Evolutionary conservation across 2,888 invertebrate genomes (phyloP), one percentile per base, ranked within the genome.

Genomic region (Hydrotaea diabolus): DNA sequence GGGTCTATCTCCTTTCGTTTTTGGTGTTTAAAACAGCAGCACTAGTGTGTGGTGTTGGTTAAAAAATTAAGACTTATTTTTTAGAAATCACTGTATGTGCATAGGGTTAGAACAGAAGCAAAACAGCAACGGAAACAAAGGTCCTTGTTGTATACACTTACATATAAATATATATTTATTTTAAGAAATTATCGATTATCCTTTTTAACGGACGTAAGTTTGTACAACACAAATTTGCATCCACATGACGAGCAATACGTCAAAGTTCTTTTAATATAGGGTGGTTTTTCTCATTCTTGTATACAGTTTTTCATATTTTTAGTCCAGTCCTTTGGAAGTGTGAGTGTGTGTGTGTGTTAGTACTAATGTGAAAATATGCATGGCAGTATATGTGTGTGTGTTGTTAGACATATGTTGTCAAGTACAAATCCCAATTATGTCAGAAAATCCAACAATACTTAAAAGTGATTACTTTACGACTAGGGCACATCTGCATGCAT

Each of bases 111-210:
- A 66, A 43, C 17, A 7, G 36, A 59, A 59, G 13, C 3, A 39
- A 39, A 39, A 39, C 9, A 23, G 11, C 2, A 9, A 21, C 55
- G 9, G 9, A 21, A 55, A 36, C 43, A 77, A 77, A 59, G 36
- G 31, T 73, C 15, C 19, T 74, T 79, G 43, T 36, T 64, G 57
- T 57, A 39, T n/a, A n/a, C n/a, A n/a, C n/a, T n/a, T n/a, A n/a
- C n/a, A n/a, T n/a, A n/a, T n/a, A n/a, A n/a, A n/a, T n/a, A n/a
- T n/a, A n/a, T 8, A 59, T 23, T 55, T 83, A 62, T 81, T 84
- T 78, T 81, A 72, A 76, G 76, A 81, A 79, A 62, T 72, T 85
- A 85, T 85, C 73, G 81, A 85, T 85, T 82, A 85, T 81, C 77
- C 66, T 76, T 75, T 36, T 26, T 8, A 39, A 39, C 39, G 39